Evolutionary conservation across 1,140 invertebrate genomes (phyloP).

Genomic region (Diachasma alloeum): DNA sequence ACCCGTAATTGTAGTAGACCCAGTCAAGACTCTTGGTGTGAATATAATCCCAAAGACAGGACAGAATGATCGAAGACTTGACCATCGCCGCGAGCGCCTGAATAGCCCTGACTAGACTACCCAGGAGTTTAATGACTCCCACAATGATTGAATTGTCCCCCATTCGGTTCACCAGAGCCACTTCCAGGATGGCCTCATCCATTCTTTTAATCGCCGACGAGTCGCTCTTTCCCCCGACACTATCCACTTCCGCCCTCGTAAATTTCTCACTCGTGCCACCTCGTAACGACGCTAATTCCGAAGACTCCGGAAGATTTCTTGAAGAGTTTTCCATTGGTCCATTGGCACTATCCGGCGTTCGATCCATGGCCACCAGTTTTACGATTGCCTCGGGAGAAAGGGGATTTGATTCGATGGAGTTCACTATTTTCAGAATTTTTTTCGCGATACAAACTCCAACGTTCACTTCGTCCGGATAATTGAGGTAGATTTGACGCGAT

Average conservation of each 20-base stretch:
- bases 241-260: slow-evolving; percentile 9
- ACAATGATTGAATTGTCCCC: not conserved
- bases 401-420: not conserved
- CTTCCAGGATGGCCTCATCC: not conserved
- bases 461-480: not conserved
- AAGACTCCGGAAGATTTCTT: not conserved
- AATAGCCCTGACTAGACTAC: not conserved
- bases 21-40: not conserved
- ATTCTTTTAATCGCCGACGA: not conserved
- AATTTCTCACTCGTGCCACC: slow-evolving; percentile 10
- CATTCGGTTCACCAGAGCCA: not conserved
- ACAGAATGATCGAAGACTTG: slow-evolving; percentile 15
- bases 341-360: not conserved
- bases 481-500: not conserved
- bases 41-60: slow-evolving; percentile 9
- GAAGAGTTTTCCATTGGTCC: not conserved
- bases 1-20: not conserved
- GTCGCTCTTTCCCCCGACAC: not conserved
- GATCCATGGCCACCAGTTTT: not conserved
- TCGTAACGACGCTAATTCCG: slow-evolving; percentile 33
- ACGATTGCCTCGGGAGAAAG: not conserved
- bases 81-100: not conserved
- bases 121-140: slow-evolving; percentile 1
- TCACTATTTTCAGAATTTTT: not conserved
- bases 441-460: not conserved